Evolutionary conservation across 1,140 invertebrate genomes (phyloP).

Genomic region (Drosophila persimilis): DNA sequence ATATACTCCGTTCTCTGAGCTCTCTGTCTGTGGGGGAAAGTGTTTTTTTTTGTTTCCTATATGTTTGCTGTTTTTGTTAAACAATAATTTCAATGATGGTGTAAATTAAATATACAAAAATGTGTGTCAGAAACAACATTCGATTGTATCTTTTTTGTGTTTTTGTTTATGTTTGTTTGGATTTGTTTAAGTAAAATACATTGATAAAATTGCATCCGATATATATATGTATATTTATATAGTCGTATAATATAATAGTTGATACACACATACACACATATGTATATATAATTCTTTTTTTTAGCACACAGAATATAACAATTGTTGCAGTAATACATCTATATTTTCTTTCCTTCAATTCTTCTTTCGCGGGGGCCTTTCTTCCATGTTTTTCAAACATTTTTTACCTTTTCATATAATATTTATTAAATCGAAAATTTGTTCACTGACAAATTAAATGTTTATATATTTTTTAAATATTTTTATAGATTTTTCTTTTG

Average conservation of each 20-base stretch:
- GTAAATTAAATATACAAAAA: constrained; percentile 78
- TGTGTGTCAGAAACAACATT: constrained; percentile 35
- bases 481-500: constrained; percentile 32
- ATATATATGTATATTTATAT: constrained; percentile 52
- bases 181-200: constrained; percentile 56
- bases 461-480: constrained; percentile 15
- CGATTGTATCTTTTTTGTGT: constrained; percentile 23
- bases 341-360: constrained; percentile 1
- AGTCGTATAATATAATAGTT: constrained; percentile 55
- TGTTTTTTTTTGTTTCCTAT: background rate
- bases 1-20: constrained; percentile 8
- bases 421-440: constrained; percentile 45
- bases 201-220: constrained; percentile 63
- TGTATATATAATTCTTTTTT: constrained; percentile 15
- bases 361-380: constrained; percentile 55
- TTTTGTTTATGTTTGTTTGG: constrained; percentile 16
- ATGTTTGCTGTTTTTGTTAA: constrained; percentile 30
- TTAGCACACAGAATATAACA: constrained; percentile 77
- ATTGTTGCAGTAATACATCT: constrained; percentile 74
- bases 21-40: constrained; percentile 25
- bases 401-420: constrained; percentile 33
- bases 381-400: constrained; percentile 72
- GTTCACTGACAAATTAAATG: constrained; percentile 48
- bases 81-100: constrained; percentile 72
- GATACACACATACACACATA: constrained; percentile 42